Conservation (phyloP, 2,113 vertebrate species). For the Sorex araneus region DNA sequence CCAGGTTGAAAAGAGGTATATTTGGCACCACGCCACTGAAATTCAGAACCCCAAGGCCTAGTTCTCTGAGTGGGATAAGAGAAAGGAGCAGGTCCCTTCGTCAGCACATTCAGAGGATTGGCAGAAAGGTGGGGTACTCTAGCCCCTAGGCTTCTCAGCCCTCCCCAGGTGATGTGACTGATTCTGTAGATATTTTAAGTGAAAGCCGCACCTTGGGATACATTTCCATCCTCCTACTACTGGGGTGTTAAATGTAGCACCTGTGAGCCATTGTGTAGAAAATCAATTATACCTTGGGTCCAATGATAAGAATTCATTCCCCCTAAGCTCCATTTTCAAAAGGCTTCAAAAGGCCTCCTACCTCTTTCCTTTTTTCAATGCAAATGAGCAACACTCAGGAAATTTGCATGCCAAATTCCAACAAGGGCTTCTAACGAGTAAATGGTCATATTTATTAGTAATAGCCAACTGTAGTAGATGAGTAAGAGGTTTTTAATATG, state of each 20-base stretch:
- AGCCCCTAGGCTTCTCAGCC: not conserved
- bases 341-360: slow-evolving; percentile 83
- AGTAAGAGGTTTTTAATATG: slow-evolving; percentile 78
- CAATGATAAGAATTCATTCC: slow-evolving; percentile 80
- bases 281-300: slow-evolving; percentile 83
- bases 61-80: not conserved
- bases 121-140: not conserved
- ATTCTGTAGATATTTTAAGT: slow-evolving; percentile 63
- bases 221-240: slow-evolving; percentile 62
- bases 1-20: slow-evolving; percentile 39
- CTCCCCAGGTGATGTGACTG: slow-evolving; percentile 26
- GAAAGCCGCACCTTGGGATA: slow-evolving; percentile 65
- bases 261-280: slow-evolving; percentile 80
- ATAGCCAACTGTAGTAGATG: slow-evolving; percentile 56
- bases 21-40: slow-evolving; percentile 63
- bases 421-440: slow-evolving; percentile 78
- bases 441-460: slow-evolving; percentile 83
- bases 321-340: slow-evolving; percentile 81
- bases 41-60: not conserved
- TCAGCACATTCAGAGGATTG: not conserved
- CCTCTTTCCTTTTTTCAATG: slow-evolving; percentile 81
- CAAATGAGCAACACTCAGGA: slow-evolving; percentile 81
- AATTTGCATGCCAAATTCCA: slow-evolving; percentile 85
- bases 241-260: slow-evolving; percentile 73
- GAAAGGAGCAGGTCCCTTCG: not conserved